A percentile compares a stretch with the other conserved stretches of the same genome.
Evolutionary conservation across 2,888 invertebrate species (phyloP).

Genomic region (Teleogryllus oceanicus): DNA sequence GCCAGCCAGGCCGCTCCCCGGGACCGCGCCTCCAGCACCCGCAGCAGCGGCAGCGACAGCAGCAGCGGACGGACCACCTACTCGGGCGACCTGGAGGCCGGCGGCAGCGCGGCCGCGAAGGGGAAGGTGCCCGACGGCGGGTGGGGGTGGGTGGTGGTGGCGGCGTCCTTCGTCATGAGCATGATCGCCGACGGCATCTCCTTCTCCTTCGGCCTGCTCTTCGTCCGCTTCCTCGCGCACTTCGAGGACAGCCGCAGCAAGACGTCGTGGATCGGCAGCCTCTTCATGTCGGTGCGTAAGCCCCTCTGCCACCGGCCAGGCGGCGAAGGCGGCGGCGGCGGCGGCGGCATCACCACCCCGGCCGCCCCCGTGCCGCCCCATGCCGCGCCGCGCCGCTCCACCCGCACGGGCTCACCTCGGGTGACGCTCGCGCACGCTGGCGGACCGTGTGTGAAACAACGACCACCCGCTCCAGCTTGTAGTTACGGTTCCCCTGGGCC

Average conservation of each 20-base stretch:
- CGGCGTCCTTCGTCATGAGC: conserved; percentile 79
- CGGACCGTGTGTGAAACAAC: too few species aligned
- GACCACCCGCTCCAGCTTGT: too few species aligned
- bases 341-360: too few species aligned
- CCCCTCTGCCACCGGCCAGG: too few species aligned
- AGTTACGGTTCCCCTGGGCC: too few species aligned
- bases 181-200: conserved; percentile 90
- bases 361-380: too few species aligned
- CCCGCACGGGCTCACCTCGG: too few species aligned
- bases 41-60: not conserved
- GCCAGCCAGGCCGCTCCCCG: too few species aligned
- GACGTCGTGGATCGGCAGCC: conserved; percentile 85
- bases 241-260: conserved; percentile 78
- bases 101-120: not conserved
- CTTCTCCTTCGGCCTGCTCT: conserved; percentile 87
- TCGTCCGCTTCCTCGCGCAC: conserved; percentile 75
- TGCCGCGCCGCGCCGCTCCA: too few species aligned
- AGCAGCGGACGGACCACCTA: conserved; percentile 31
- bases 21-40: not conserved
- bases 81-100: conserved; percentile 1
- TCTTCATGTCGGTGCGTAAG: conserved; percentile 81
- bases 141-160: conserved; percentile 84
- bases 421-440: too few species aligned
- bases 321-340: too few species aligned
- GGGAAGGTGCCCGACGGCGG: conserved; percentile 73